These are phyloP conservation scores for Hydrotaea cyrtoneurina DNA, from an alignment of 2,888 invertebrate genomes.

Conservation along the genomic window DNA sequence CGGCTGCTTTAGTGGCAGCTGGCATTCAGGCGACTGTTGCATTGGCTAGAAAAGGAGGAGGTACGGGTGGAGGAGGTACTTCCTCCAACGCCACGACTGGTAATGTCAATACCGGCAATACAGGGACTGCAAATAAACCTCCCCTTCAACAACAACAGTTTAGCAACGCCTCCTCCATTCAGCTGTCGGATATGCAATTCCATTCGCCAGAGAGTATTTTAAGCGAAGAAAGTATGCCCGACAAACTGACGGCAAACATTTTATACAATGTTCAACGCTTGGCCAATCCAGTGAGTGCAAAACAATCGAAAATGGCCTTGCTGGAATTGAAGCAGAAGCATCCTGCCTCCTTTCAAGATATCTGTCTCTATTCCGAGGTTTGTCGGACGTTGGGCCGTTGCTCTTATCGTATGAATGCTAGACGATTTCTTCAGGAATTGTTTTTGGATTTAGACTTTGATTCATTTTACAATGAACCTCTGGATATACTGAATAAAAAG, in stretches of 20 bases:
- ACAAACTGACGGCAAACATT: conserved; percentile 81
- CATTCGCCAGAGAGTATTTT: conserved; percentile 81
- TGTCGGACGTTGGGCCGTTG: conserved; percentile 89
- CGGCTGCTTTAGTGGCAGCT: conserved; percentile 72
- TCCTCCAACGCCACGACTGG: background rate
- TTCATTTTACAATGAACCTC: conserved; percentile 82
- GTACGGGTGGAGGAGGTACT: background rate
- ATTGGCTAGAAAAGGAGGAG: conserved; percentile 63
- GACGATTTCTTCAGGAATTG: conserved; percentile 95
- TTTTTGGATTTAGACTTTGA: conserved; percentile 93
- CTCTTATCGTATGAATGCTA: conserved; percentile 90
- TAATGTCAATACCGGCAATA: background rate
- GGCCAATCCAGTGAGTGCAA: conserved; percentile 89
- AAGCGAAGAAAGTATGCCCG: conserved; percentile 79
- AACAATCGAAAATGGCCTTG: conserved; percentile 90
- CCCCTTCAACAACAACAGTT: conserved; percentile 64
- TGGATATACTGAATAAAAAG: conserved; percentile 80
- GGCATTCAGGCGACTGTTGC: conserved; percentile 71
- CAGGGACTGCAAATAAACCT: conserved; percentile 35
- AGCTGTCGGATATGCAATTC: conserved; percentile 77
- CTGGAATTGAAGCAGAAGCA: conserved; percentile 88
- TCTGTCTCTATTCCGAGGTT: conserved; percentile 96
- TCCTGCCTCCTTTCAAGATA: conserved; percentile 89
- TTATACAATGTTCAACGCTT: conserved; percentile 88
- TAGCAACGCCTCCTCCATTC: conserved; percentile 73